These are phyloP conservation scores for Symphodus melops DNA, from an alignment of 2,113 vertebrate species.

Conservation along the genomic window DNA sequence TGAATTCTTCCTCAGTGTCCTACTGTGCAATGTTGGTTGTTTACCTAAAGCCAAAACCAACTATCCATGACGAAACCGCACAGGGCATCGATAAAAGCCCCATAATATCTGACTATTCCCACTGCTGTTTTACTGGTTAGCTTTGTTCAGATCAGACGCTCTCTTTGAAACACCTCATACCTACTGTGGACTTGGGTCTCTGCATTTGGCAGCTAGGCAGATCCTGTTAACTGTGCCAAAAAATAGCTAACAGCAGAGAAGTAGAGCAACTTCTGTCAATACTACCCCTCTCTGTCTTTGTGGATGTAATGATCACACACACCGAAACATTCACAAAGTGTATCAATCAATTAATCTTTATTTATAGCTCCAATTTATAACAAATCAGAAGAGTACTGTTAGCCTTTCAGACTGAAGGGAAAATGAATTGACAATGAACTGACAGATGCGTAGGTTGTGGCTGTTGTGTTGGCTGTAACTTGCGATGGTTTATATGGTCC, in stretches of 20 bases:
- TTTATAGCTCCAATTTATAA: too few species aligned
- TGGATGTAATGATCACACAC: constrained; percentile 26
- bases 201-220: constrained; percentile 66
- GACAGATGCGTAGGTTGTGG: too few species aligned
- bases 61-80: constrained; percentile 81
- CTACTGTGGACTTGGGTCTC: constrained; percentile 67
- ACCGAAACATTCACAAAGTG: constrained; percentile 15
- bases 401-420: too few species aligned
- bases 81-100: constrained; percentile 75
- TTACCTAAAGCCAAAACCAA: constrained; percentile 83
- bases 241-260: constrained; percentile 66
- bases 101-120: constrained; percentile 83
- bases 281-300: constrained; percentile 1
- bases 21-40: constrained; percentile 78
- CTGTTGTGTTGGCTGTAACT: too few species aligned
- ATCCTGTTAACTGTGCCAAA: constrained; percentile 70
- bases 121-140: constrained; percentile 79
- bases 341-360: background rate
- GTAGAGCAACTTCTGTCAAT: constrained; percentile 58
- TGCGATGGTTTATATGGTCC: too few species aligned
- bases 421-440: too few species aligned
- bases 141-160: constrained; percentile 82
- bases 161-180: constrained; percentile 78
- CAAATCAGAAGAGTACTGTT: too few species aligned
- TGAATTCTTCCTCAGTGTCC: constrained; percentile 78